Percentiles rank a stretch among this genome's conserved stretches.
These are phyloP conservation scores for Rhynchotus rufescens DNA, from an alignment of 2,797 vertebrate genomes.

Conservation along the genomic window DNA sequence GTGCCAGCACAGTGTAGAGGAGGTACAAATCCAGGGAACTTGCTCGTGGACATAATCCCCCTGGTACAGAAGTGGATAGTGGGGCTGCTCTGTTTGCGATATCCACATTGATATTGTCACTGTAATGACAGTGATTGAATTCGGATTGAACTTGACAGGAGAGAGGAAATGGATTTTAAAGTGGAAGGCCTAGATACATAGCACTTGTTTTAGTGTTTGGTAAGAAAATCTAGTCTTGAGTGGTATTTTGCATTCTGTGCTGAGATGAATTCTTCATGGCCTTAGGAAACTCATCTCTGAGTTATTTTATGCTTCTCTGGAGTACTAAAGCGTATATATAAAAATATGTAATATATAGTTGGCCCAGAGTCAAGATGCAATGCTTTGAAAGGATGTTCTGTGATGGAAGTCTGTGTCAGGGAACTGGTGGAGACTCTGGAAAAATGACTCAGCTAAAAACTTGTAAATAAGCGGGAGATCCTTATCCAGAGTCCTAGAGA, in stretches of 20 bases:
- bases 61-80: background rate
- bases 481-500: constrained; percentile 5
- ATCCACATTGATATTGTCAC: background rate
- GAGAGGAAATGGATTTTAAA: background rate
- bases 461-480: constrained; percentile 58
- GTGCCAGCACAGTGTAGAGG: background rate
- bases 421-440: constrained; percentile 9
- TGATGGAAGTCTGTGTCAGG: background rate
- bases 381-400: constrained; percentile 9
- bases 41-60: background rate
- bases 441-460: background rate
- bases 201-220: background rate
- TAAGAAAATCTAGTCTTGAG: background rate
- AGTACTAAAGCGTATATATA: background rate
- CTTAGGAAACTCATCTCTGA: background rate
- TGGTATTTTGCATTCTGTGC: background rate
- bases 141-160: background rate
- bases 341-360: background rate
- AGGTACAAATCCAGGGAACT: background rate
- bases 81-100: background rate
- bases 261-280: background rate
- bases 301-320: constrained; percentile 13
- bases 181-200: background rate
- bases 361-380: background rate
- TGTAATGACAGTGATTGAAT: background rate